A percentile compares a stretch with the other conserved stretches of the same genome.
Conservation (phyloP, 1,140 invertebrate genomes). For the Heliconius hewitsoni region DNA sequence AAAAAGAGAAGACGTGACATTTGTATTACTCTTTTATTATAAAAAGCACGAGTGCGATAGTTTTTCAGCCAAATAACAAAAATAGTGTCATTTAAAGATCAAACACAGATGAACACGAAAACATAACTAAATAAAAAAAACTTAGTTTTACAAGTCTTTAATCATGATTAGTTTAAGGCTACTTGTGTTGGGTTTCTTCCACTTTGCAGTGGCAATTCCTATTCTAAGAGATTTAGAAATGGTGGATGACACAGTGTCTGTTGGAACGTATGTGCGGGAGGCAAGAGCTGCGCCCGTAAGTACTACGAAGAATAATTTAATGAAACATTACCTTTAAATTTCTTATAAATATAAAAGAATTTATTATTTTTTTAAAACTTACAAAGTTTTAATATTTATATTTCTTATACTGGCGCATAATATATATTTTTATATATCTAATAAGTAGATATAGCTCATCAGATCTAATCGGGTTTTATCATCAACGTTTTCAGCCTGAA, state of each 20-base stretch:
- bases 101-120: neutral
- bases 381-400: neutral
- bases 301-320: slow-evolving; percentile 2
- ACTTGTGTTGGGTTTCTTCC: slow-evolving; percentile 49
- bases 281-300: slow-evolving; percentile 74
- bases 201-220: slow-evolving; percentile 41
- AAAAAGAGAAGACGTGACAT: slow-evolving; percentile 22
- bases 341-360: neutral
- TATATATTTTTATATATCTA: neutral
- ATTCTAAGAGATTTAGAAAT: slow-evolving; percentile 62
- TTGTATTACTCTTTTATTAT: slow-evolving; percentile 14
- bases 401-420: too few species aligned
- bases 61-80: neutral
- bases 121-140: neutral
- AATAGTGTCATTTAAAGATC: neutral
- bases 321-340: neutral
- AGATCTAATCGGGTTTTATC: neutral
- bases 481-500: slow-evolving; percentile 50
- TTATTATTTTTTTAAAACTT: neutral
- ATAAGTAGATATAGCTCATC: neutral
- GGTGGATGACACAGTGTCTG: slow-evolving; percentile 67
- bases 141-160: neutral
- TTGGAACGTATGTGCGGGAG: slow-evolving; percentile 74
- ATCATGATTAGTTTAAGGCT: slow-evolving; percentile 36
- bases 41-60: neutral